A percentile compares a stretch with the other conserved stretches of the same genome.
These are phyloP conservation scores for Masnerella sp. DNA, from an alignment of 2,888 invertebrate species.

Conservation along the genomic window DNA sequence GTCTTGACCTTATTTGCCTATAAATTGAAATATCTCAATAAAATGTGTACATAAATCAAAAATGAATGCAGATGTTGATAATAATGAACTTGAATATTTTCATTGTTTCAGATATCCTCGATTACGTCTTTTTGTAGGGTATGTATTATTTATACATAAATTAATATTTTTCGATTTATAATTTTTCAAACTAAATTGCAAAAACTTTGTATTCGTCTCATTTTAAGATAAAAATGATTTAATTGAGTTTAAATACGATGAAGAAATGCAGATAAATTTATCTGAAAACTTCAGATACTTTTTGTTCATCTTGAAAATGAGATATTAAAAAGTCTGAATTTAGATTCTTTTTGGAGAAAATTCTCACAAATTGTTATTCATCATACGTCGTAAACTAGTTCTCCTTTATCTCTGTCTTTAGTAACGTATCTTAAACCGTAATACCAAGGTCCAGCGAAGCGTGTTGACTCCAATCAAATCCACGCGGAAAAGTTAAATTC, in stretches of 20 bases:
- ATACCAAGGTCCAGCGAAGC: slow-evolving; percentile 34
- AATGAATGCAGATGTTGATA: too few species aligned
- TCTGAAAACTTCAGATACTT: too few species aligned
- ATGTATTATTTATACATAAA: slow-evolving; percentile 79
- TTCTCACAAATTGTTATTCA: slow-evolving; percentile 46
- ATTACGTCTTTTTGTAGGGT: slow-evolving; percentile 93
- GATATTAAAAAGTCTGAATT: too few species aligned
- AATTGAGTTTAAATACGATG: too few species aligned
- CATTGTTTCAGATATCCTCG: slow-evolving; percentile 86
- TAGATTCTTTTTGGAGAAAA: too few species aligned
- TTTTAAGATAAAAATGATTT: too few species aligned
- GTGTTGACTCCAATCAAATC: slow-evolving; percentile 25
- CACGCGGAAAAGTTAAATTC: slow-evolving; percentile 49
- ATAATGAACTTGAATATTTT: slow-evolving; percentile 7
- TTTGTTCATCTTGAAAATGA: too few species aligned
- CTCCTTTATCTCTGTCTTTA: slow-evolving; percentile 17
- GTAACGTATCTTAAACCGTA: slow-evolving; percentile 38
- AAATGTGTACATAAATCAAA: too few species aligned
- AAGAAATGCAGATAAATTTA: too few species aligned
- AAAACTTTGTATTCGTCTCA: too few species aligned
- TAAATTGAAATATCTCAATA: slow-evolving; percentile 11
- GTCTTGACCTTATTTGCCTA: slow-evolving; percentile 6
- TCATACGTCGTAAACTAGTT: slow-evolving; percentile 45
- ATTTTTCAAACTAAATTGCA: too few species aligned
- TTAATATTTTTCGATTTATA: neutral